Percentiles rank a stretch among this genome's conserved stretches.
These are phyloP conservation scores for Taurulus bubalis DNA, from an alignment of 2,113 vertebrate genomes.

Conservation along the genomic window DNA sequence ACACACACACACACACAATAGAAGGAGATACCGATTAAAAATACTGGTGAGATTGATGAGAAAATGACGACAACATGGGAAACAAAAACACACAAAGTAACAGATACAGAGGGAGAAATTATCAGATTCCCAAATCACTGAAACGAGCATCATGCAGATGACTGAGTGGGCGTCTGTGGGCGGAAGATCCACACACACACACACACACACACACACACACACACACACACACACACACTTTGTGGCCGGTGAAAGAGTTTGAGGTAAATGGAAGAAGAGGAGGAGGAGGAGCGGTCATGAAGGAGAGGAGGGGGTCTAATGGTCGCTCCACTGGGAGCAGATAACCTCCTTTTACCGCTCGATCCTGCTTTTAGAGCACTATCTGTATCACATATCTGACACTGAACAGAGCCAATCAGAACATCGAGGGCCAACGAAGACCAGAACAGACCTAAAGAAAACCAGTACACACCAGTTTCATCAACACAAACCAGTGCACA, in stretches of 20 bases:
- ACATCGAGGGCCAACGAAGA: not conserved
- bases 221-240: constrained; percentile 9
- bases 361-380: not conserved
- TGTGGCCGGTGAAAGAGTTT: constrained; percentile 8
- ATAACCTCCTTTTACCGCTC: constrained; percentile 49
- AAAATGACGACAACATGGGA: not conserved
- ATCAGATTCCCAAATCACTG: not conserved
- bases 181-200: not conserved
- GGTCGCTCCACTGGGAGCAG: constrained; percentile 38
- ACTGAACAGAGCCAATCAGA: constrained; percentile 27
- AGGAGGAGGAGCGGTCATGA: constrained; percentile 17
- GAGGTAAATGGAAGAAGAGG: constrained; percentile 21
- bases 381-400: constrained; percentile 21
- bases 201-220: not conserved
- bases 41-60: not conserved
- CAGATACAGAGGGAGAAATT: not conserved
- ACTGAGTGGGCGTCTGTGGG: constrained; percentile 14
- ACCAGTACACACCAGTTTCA: not conserved
- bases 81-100: not conserved
- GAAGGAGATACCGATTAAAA: not conserved
- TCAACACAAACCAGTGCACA: not conserved
- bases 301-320: constrained; percentile 35
- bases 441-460: not conserved
- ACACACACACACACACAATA: not conserved
- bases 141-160: not conserved